Base-by-base conservation (phyloP, 2,888 invertebrate species). In the Phymatocera aterrima region DNA sequence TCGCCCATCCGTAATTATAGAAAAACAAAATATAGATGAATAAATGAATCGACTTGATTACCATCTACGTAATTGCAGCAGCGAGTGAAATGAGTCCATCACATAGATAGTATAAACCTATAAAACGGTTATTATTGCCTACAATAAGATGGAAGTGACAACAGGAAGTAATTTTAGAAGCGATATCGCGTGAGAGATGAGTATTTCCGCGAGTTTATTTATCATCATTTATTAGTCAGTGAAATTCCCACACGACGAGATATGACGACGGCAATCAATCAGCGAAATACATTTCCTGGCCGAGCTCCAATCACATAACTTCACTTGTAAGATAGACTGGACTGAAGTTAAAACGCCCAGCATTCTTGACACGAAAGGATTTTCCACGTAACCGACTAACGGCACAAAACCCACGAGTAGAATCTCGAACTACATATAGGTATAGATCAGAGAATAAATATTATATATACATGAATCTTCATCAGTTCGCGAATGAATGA, bases 131-230 rank as follows among this genome's bases (percentile, higher is more conserved):
- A 34, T 72, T 31, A 24, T 37, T 15, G 43, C 10, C 10, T 43
- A 70, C 51, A 24, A 68, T 3, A 68, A 46, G 24, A n/a, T 24
- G 31, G 18, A 51, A 51, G 40, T 31, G 51, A 31, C 12, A 72
- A 51, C 70, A 34, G 51, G 70, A 72, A 51, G 48, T 72, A 51
- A 72, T 72, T 72, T 12, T 31, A 34, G 8, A 40, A 31, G 46
- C 46, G 51, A 51, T 48, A 72, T 48, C 43, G 43, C 31, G 72
- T 72, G 70, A 72, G 18, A 34, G 61, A 37, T 61, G 61, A 61
- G 18, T 21, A 57, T 75, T 60, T 60, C 40, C 37, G 75, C 24
- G 21, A 40, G 57, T 57, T 75, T 60, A 24, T 24, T 24, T 8
- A 61, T 61, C 61, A 12, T 37, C 61, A 37, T 6, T 34, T 34